These are phyloP conservation scores for Barbus barbus DNA, from an alignment of 2,113 vertebrate species.

Conservation along the genomic window DNA sequence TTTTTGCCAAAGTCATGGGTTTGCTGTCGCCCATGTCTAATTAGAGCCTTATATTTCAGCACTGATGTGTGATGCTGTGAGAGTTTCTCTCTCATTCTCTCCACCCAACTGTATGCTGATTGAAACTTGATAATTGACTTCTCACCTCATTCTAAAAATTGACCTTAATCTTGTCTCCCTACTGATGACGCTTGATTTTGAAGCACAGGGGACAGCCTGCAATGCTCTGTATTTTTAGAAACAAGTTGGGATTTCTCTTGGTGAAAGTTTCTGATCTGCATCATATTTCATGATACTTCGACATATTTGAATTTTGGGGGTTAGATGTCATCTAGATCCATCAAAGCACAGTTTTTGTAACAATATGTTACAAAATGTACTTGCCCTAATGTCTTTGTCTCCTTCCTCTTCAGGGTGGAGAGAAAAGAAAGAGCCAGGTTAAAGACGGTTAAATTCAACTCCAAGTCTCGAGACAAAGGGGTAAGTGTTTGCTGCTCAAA, in stretches of 20 bases:
- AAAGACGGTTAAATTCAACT: conserved; percentile 92
- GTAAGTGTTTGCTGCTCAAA: conserved; percentile 76
- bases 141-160: conserved; percentile 40
- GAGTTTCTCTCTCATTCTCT: conserved; percentile 26
- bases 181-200: neutral
- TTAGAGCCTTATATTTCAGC: conserved; percentile 22
- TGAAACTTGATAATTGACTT: conserved; percentile 55
- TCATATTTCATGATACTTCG: neutral
- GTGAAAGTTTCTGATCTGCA: neutral
- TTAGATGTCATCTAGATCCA: neutral
- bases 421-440: conserved; percentile 93
- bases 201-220: neutral
- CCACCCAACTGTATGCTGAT: neutral
- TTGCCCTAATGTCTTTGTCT: neutral
- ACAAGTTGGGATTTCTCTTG: conserved; percentile 10
- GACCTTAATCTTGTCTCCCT: neutral
- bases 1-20: conserved; percentile 6
- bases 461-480: conserved; percentile 91
- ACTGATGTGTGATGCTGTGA: neutral
- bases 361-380: neutral
- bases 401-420: conserved; percentile 81
- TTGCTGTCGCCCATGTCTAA: conserved; percentile 5
- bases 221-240: conserved; percentile 2
- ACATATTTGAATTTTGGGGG: neutral
- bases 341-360: neutral